Percentiles rank a stretch among this genome's conserved stretches.
phyloP scores from a whole-genome alignment of 2,888 invertebrate species.

The Platypus cylindrus region DNA sequence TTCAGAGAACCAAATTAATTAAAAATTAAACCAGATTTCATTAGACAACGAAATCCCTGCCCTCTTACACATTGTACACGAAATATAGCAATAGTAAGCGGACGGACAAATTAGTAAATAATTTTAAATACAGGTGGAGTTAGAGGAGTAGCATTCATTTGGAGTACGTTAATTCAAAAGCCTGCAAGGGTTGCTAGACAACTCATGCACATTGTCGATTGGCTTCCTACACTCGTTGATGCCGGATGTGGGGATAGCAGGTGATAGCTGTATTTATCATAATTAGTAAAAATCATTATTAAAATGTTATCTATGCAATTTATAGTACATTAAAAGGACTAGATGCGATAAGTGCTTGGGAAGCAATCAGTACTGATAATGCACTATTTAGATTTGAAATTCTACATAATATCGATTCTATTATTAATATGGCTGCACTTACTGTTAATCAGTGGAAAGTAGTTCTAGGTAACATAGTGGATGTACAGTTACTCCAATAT shows the following conservation, averaged over 20 bases:
- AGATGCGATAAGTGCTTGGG: constrained; percentile 72
- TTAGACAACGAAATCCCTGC: too few species aligned
- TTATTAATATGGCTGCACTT: constrained; percentile 55
- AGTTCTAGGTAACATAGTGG: constrained; percentile 53
- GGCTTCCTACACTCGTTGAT: constrained; percentile 72
- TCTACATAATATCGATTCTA: constrained; percentile 81
- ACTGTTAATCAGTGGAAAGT: constrained; percentile 67
- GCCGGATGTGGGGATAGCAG: constrained; percentile 40
- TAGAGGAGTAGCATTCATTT: constrained; percentile 65
- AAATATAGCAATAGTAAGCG: too few species aligned
- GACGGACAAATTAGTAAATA: too few species aligned
- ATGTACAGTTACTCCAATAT: too few species aligned
- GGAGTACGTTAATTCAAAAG: constrained; percentile 55
- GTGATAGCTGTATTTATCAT: constrained; percentile 1
- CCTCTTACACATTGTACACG: too few species aligned
- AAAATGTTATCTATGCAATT: constrained; percentile 2
- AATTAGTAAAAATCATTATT: background rate
- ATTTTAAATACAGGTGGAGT: constrained; percentile 54
- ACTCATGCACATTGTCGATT: constrained; percentile 70
- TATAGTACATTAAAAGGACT: constrained; percentile 25
- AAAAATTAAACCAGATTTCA: too few species aligned
- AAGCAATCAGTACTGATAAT: constrained; percentile 47
- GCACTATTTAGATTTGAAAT: constrained; percentile 50
- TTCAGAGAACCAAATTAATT: too few species aligned
- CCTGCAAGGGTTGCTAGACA: constrained; percentile 52